A percentile compares a stretch with the other conserved stretches of the same genome.
Evolutionary conservation across 2,888 invertebrate species (phyloP).

Genomic region (Yponomeuta evonymella): DNA sequence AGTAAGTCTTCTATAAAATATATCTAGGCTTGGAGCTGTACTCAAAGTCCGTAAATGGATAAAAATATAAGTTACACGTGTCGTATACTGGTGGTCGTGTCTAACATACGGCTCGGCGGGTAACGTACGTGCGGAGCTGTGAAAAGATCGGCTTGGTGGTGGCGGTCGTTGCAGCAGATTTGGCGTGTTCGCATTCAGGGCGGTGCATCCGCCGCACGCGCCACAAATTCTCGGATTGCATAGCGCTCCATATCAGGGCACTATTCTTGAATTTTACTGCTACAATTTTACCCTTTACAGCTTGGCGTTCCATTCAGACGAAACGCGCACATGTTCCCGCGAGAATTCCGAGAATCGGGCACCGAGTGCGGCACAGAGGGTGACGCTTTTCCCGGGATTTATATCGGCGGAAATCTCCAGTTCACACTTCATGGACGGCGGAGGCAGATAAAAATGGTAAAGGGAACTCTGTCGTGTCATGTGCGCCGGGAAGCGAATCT

Average conservation of each 20-base stretch:
- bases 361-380: neutral
- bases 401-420: slow-evolving; percentile 63
- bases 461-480: slow-evolving; percentile 25
- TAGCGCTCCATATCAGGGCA: slow-evolving; percentile 15
- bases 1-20: neutral
- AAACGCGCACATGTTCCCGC: neutral
- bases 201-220: slow-evolving; percentile 49
- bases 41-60: slow-evolving; percentile 8
- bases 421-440: slow-evolving; percentile 54
- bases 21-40: neutral
- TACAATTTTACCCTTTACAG: neutral
- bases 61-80: slow-evolving; percentile 11
- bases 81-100: neutral
- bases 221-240: slow-evolving; percentile 62
- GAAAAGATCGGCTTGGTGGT: slow-evolving; percentile 17
- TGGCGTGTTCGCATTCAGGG: slow-evolving; percentile 51
- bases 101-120: slow-evolving; percentile 13
- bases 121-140: slow-evolving; percentile 16
- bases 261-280: slow-evolving; percentile 1
- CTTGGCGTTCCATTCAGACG: neutral
- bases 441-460: slow-evolving; percentile 47
- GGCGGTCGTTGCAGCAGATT: slow-evolving; percentile 31
- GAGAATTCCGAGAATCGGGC: neutral
- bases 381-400: slow-evolving; percentile 43
- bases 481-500: slow-evolving; percentile 44